These are phyloP conservation scores for Larimichthys crocea DNA, from an alignment of 2,113 vertebrate species.

Conservation along the genomic window DNA sequence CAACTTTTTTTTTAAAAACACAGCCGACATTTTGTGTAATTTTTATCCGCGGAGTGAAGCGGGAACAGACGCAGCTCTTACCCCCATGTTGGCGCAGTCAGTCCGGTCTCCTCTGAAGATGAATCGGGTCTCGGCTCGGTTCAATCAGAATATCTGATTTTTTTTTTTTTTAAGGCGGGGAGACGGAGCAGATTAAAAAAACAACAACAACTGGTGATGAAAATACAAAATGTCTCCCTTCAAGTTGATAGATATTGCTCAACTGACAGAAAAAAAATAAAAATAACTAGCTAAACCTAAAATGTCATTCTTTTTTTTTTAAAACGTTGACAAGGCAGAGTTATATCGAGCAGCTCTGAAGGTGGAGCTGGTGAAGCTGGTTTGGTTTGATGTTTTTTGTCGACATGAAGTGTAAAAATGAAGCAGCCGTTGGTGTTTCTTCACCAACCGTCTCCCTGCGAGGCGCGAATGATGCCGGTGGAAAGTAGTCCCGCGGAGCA, in stretches of 20 bases:
- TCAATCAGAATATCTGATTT: constrained; percentile 51
- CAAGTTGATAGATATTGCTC: constrained; percentile 30
- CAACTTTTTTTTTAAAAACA: too few species aligned
- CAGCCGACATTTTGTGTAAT: neutral
- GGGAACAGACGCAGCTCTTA: constrained; percentile 59
- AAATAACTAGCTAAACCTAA: constrained; percentile 25
- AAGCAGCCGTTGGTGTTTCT: constrained; percentile 23
- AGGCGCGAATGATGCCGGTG: constrained; percentile 69
- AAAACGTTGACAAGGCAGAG: constrained; percentile 29
- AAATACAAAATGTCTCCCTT: constrained; percentile 34
- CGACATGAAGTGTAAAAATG: constrained; percentile 27
- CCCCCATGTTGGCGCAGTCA: constrained; percentile 82
- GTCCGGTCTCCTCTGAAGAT: constrained; percentile 71
- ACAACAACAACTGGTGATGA: neutral
- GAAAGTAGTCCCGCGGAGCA: constrained; percentile 68
- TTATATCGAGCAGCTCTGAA: constrained; percentile 17
- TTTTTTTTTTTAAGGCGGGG: constrained; percentile 24
- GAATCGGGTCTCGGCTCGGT: constrained; percentile 40
- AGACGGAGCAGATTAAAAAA: neutral
- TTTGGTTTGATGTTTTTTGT: neutral
- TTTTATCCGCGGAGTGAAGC: fast-evolving
- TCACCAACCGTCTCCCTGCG: constrained; percentile 41
- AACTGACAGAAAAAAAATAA: neutral
- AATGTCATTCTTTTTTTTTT: neutral
- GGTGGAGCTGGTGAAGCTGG: constrained; percentile 1